A percentile compares a stretch with the other conserved stretches of the same genome.
These are phyloP conservation scores for Coilia nasus DNA, from an alignment of 2,797 vertebrate genomes.

Conservation along the genomic window DNA sequence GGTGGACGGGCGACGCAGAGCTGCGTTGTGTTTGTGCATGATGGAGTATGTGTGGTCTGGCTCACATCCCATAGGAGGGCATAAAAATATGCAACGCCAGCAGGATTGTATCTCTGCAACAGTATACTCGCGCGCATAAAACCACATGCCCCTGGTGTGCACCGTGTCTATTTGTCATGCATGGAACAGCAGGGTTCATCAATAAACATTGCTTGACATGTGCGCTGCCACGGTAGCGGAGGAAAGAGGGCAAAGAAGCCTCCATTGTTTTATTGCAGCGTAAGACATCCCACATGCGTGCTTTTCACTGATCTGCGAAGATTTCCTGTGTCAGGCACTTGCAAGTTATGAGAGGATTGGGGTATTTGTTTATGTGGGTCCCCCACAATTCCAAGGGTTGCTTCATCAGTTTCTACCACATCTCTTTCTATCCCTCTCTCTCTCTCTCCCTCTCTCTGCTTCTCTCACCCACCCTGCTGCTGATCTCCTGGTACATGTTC, in stretches of 20 bases:
- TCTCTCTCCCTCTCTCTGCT: background rate
- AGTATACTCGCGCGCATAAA: background rate
- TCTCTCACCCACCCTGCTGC: background rate
- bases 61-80: background rate
- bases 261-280: background rate
- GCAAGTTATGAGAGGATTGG: background rate
- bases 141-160: background rate
- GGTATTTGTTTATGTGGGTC: background rate
- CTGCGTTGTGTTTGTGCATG: background rate
- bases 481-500: background rate
- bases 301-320: background rate
- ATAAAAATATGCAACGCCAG: constrained; percentile 4
- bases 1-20: background rate
- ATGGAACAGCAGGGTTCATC: constrained; percentile 1
- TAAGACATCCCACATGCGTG: background rate
- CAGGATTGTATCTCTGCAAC: background rate
- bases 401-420: background rate
- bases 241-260: background rate
- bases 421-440: background rate
- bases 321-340: background rate
- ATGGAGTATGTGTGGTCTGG: constrained; percentile 7
- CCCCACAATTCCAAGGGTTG: background rate
- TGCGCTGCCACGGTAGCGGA: background rate
- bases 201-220: background rate
- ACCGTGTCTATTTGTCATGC: background rate